A percentile compares a stretch with the other conserved stretches of the same genome.
Conservation (phyloP, 2,888 invertebrate genomes). For the Sinodicranocentrus sp. region DNA sequence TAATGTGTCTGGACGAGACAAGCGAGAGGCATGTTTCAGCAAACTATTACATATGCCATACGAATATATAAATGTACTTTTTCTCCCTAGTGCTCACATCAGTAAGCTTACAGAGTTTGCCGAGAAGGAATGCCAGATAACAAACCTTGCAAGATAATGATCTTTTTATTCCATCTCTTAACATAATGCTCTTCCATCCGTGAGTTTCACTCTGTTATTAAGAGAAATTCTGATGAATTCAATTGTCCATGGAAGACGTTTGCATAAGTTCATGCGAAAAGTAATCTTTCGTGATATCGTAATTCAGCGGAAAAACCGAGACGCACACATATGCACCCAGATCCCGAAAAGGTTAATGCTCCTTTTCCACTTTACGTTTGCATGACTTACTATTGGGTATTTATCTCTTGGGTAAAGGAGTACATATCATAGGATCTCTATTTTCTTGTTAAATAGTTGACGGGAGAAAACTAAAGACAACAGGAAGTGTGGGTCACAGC, state of each 20-base stretch:
- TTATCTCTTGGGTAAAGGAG: background rate
- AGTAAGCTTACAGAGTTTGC: too few relatives aligned
- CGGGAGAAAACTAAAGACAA: conserved; percentile 22
- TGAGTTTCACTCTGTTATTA: background rate
- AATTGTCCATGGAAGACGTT: background rate
- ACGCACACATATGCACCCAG: too few relatives aligned
- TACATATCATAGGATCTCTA: too few relatives aligned
- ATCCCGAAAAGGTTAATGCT: background rate
- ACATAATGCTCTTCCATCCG: background rate
- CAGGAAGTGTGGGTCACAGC: conserved; percentile 62
- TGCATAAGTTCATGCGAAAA: too few relatives aligned
- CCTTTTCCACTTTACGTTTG: background rate
- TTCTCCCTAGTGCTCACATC: too few relatives aligned
- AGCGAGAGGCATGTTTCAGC: conserved; percentile 8
- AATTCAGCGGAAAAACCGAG: too few relatives aligned
- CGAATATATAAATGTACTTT: too few relatives aligned
- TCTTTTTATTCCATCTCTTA: conserved; percentile 10
- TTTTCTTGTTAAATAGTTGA: too few relatives aligned
- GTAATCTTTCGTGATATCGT: too few relatives aligned
- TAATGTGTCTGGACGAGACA: conserved; percentile 48
- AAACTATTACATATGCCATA: background rate
- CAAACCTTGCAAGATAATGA: background rate
- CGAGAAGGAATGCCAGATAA: background rate
- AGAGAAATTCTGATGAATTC: background rate
- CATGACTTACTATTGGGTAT: background rate